A percentile compares a stretch with the other conserved stretches of the same genome.
Evolutionary conservation across 1,140 invertebrate species (phyloP).

Genomic region (Nasonia giraulti): DNA sequence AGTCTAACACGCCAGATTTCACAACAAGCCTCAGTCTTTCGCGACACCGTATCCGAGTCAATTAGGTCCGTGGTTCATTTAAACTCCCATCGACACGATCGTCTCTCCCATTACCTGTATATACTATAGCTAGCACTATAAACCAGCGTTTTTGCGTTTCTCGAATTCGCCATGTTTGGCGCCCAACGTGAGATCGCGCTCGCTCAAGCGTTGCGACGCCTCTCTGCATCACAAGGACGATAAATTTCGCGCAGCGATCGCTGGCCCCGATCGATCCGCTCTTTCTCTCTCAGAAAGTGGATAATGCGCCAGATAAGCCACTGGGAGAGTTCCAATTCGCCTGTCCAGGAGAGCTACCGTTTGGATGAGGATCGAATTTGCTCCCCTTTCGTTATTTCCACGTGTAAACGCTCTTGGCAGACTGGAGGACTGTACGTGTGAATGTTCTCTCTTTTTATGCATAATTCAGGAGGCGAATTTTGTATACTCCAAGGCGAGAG

Average conservation of each 20-base stretch:
- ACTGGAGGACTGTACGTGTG: not conserved
- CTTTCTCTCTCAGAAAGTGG: not conserved
- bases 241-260: constrained; percentile 39
- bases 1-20: not conserved
- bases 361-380: not conserved
- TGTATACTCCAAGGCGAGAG: not conserved
- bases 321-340: constrained; percentile 19
- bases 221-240: constrained; percentile 15
- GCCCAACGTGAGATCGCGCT: constrained; percentile 26
- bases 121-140: not conserved
- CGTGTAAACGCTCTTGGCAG: not conserved
- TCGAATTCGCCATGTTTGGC: constrained; percentile 36
- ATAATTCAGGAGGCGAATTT: constrained; percentile 17
- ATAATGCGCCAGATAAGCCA: not conserved
- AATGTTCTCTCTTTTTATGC: constrained; percentile 22
- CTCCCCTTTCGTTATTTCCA: constrained; percentile 29
- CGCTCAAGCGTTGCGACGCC: not conserved
- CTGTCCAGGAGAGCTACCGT: not conserved
- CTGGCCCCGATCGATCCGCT: not conserved
- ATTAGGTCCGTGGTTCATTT: constrained; percentile 17
- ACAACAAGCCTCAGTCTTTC: not conserved
- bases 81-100: not conserved
- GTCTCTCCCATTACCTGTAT: not conserved
- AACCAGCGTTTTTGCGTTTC: not conserved
- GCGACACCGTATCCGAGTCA: not conserved